Evolutionary conservation across 2,797 vertebrate genomes (phyloP), one percentile per base, ranked within the genome.

Genomic region (Melanotaenia parkinsoni): DNA sequence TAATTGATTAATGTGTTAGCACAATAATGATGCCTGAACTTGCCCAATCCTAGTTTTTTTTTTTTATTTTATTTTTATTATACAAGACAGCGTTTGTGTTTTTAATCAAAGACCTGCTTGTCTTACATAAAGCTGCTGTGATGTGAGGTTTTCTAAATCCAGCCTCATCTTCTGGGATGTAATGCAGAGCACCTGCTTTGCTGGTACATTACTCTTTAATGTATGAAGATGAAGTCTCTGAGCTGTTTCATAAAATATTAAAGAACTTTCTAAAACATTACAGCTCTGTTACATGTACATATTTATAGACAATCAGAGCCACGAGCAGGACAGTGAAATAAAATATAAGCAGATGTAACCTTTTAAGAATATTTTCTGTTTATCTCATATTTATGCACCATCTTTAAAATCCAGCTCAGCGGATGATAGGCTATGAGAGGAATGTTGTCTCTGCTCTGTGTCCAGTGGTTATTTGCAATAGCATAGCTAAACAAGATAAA

Each of bases 401-500:
- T 64, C 62, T 61, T 64, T 58, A 60, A 20, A 54, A 67, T 73
- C 56, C 26, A 72, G 22, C 16, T 1, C 28, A 38, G 68, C 40
- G 26, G 50, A 65, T 57, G 33, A 61, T 53, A 45, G 70, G 58
- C 50, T 58, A 40, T 67, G 77, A 82, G 71, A 32, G 74, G 60
- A 78, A 80, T 45, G 59, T 28, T 67, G 66, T 57, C 50, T 62
- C 45, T 28, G 50, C 67, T 79, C 40, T 10, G 32, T 73, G 63
- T 81, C 76, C 18, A 70, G 56, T 70, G 32, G 53, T 80, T 77
- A 77, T 83, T 88, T 89, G 75, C 75, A 71, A 81, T 72, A 79
- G 63, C 84, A 77, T 64, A 67, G 64, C 81, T 87, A 88, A 94
- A 92, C 82, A 94, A 89, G 74, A 90, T 91, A 87, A 95, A 94